phyloP scores from a whole-genome alignment of 1,140 invertebrate genomes.

The Magallana gigas region DNA sequence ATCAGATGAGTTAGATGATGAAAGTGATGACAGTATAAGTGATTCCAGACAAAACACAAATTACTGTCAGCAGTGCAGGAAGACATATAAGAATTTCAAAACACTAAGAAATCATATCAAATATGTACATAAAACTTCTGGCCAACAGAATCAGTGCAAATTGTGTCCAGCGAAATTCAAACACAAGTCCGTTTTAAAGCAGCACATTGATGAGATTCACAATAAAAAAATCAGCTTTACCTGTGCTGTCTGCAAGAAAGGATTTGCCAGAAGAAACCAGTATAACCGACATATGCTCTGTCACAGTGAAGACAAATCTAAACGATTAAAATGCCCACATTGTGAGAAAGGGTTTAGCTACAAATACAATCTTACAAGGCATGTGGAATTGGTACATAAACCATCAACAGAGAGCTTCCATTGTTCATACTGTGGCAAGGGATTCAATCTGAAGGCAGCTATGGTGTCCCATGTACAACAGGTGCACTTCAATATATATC shows the following conservation, averaged over 20 bases:
- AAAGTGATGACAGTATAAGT: no score
- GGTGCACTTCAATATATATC: conserved; percentile 68
- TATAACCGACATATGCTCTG: conserved; percentile 65
- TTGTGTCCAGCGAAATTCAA: conserved; percentile 68
- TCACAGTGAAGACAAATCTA: conserved; percentile 62
- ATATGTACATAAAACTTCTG: conserved; percentile 60
- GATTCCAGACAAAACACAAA: conserved; percentile 32
- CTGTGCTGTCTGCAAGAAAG: conserved; percentile 66
- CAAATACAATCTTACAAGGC: conserved; percentile 66
- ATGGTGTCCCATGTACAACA: conserved; percentile 69
- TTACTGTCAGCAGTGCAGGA: conserved; percentile 60
- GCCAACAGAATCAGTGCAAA: conserved; percentile 61
- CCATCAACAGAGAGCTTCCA: conserved; percentile 64
- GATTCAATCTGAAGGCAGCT: conserved; percentile 64
- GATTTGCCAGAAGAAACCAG: conserved; percentile 65
- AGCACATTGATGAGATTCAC: conserved; percentile 71
- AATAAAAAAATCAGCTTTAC: conserved; percentile 58
- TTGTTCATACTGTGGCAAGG: conserved; percentile 73
- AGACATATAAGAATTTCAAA: conserved; percentile 61
- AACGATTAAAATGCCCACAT: conserved; percentile 58
- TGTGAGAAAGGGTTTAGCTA: conserved; percentile 67
- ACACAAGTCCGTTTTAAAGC: conserved; percentile 62
- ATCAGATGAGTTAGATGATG: not conserved
- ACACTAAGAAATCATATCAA: conserved; percentile 64
- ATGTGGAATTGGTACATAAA: conserved; percentile 62